Evolutionary conservation across 2,113 vertebrate species (phyloP).

Genomic region (Atrichornis clamosus): DNA sequence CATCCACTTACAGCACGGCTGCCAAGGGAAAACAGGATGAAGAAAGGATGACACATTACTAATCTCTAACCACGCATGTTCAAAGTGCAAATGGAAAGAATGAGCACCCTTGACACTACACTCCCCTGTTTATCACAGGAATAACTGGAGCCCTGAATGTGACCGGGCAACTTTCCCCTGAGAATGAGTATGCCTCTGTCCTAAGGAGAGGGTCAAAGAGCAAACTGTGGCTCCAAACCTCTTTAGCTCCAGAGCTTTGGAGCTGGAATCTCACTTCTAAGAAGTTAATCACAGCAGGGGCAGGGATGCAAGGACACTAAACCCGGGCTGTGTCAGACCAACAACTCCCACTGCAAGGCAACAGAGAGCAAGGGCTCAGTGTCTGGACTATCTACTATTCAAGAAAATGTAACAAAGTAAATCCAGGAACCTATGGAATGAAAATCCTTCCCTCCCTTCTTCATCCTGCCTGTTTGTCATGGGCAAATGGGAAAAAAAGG

Average conservation of each 20-base stretch:
- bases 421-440: not conserved
- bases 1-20: not conserved
- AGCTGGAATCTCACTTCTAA: not conserved
- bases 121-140: not conserved
- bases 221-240: not conserved
- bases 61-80: not conserved
- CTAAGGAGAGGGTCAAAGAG: not conserved
- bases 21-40: constrained; percentile 45
- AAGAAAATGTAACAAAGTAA: not conserved
- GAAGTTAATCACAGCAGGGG: not conserved
- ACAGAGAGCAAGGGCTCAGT: not conserved
- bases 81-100: constrained; percentile 48
- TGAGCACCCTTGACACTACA: not conserved
- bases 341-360: not conserved
- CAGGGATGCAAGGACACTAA: not conserved
- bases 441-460: not conserved
- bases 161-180: not conserved
- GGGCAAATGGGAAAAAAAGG: not conserved
- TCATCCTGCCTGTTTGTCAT: not conserved
- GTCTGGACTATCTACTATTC: not conserved
- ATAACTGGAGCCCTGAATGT: not conserved
- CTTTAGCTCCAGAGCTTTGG: not conserved
- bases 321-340: not conserved
- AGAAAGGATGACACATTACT: constrained; percentile 47
- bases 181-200: not conserved